A percentile compares a stretch with the other conserved stretches of the same genome.
Conservation (phyloP, 2,888 invertebrate species). For the Sinodicranocentrus sp. region DNA sequence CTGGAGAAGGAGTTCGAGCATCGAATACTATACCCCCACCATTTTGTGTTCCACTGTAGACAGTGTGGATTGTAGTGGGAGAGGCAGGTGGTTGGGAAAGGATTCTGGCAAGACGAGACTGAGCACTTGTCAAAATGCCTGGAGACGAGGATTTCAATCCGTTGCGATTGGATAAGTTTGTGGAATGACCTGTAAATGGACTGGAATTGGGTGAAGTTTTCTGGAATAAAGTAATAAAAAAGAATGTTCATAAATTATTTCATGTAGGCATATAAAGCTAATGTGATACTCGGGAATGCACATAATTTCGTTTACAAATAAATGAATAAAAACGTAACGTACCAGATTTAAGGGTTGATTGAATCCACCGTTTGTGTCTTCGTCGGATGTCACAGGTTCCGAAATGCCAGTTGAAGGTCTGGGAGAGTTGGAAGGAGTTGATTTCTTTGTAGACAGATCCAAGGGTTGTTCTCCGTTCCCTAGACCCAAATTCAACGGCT, state of each 20-base stretch:
- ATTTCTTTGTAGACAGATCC: conserved; percentile 91
- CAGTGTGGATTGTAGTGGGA: conserved; percentile 70
- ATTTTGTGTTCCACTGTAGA: conserved; percentile 59
- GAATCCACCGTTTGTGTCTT: conserved; percentile 78
- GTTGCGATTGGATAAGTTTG: conserved; percentile 65
- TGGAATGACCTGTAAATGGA: conserved; percentile 72
- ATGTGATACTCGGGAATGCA: not conserved
- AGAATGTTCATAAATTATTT: conserved; percentile 37
- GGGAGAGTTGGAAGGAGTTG: conserved; percentile 83
- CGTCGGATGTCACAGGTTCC: conserved; percentile 81
- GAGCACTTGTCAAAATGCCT: conserved; percentile 22
- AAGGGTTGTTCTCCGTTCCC: conserved; percentile 86
- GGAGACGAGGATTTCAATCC: conserved; percentile 63
- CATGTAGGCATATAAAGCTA: conserved; percentile 3
- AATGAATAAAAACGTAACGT: conserved; percentile 15
- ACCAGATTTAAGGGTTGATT: conserved; percentile 76
- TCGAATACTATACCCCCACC: conserved; percentile 64
- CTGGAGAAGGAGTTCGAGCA: conserved; percentile 77
- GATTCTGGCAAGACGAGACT: conserved; percentile 79
- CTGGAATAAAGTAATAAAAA: conserved; percentile 57
- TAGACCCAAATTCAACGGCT: conserved; percentile 72
- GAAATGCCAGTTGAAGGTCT: conserved; percentile 78
- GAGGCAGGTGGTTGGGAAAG: conserved; percentile 79
- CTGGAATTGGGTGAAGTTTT: conserved; percentile 75
- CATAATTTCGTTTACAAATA: conserved; percentile 3